Evolutionary conservation across 2,797 vertebrate species (phyloP), one percentile per base, ranked within the genome.

Genomic region (Macropus fuliginosus): DNA sequence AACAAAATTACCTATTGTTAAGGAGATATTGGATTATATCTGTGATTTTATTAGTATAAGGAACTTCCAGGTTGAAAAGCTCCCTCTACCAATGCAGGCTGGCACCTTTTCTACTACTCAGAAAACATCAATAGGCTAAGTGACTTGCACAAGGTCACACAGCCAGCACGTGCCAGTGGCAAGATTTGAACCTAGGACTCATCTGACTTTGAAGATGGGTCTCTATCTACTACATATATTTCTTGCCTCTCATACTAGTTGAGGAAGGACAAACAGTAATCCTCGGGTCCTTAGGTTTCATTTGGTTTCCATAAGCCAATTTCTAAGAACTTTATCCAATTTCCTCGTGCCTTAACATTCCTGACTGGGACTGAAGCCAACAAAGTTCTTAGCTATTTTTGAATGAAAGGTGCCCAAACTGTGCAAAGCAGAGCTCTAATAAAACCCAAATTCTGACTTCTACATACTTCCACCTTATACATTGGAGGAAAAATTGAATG

Each of bases 261-360:
- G 31, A 93, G 21, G n/a, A 94, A 91, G 50, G 94, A 55, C 50
- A 59, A 96, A 59, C 11, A 90, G 89, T 54, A 40, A 57, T 92
- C 62, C 55, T 9, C 27, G 40, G 54, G 55, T 31, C 55, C 31
- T 8, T 90, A 56, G 29, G 92, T 91, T 92, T 50, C 91, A 40
- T 46, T 66, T 55, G 16, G 40, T n/a, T 93, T 94, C 55, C 56
- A 46, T 59, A 94, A 95, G 87, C 90, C 56, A 55, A 93, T 95
- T 94, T 74, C 92, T 89, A 95, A 95, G 66, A 92, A n/a, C 91
- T 94, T 97, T 93, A 91, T 55, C 55, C 29, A 93, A 87, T 8
- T 94, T 94, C 55, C 56, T 55, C 57, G 21, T 95, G 66, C 92
- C 40, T 46, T 87, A 46, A 87, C 24, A 87, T 46, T 40, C 40